These are phyloP conservation scores for Notamacropus eugenii DNA, from an alignment of 2,797 vertebrate genomes.

Conservation along the genomic window DNA sequence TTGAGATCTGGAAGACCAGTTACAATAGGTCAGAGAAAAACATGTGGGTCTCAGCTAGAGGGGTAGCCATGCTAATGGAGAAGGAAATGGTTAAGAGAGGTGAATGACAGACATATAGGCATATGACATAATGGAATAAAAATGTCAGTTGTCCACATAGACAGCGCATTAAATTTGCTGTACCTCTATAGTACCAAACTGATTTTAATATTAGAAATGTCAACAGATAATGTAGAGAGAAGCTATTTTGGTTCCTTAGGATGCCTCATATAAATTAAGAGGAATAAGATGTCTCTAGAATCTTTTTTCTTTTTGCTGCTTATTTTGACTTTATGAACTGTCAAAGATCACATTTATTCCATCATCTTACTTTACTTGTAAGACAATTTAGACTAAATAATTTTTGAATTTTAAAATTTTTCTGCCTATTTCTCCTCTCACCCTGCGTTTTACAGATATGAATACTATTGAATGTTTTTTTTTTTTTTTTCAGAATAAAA, in stretches of 20 bases:
- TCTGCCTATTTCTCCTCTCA: neutral
- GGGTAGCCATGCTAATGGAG: neutral
- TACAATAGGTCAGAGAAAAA: neutral
- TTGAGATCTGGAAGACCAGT: neutral
- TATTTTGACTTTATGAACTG: constrained; percentile 4
- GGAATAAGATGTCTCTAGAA: neutral
- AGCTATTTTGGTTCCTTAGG: constrained; percentile 20
- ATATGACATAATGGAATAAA: neutral
- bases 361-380: neutral
- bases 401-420: neutral
- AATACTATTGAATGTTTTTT: neutral
- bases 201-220: constrained; percentile 4
- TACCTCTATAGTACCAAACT: neutral
- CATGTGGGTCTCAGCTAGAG: neutral
- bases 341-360: neutral
- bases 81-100: neutral
- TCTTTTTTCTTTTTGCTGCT: neutral
- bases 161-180: neutral
- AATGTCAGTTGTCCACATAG: neutral
- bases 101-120: constrained; percentile 14
- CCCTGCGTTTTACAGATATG: neutral
- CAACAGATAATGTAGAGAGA: constrained; percentile 14
- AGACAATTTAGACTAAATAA: neutral
- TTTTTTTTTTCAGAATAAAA: neutral
- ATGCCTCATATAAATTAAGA: neutral